Conservation (phyloP, 2,797 vertebrate species). For the Lepilemur septentrionalis region DNA sequence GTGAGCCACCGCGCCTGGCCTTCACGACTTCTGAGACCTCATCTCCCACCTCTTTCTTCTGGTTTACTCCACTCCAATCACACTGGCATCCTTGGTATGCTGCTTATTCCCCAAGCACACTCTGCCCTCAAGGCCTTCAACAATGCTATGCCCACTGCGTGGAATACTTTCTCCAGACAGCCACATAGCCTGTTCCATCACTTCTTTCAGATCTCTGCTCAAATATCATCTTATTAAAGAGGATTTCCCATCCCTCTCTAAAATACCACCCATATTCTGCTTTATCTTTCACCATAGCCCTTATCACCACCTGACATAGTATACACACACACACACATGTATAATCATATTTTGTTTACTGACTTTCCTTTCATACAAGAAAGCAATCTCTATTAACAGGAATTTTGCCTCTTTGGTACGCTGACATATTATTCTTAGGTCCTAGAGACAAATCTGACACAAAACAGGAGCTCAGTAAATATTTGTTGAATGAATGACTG, state of each 20-base stretch:
- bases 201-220: conserved; percentile 16
- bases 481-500: not conserved
- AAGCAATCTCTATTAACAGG: not conserved
- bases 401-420: not conserved
- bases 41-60: not conserved
- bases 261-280: not conserved
- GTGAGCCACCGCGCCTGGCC: too few species aligned
- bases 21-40: not conserved
- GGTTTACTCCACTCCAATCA: not conserved
- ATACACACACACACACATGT: not conserved
- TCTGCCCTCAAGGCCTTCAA: not conserved
- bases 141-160: not conserved
- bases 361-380: not conserved
- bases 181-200: not conserved
- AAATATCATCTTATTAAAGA: conserved; percentile 17
- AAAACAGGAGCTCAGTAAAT: not conserved
- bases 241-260: not conserved
- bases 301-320: not conserved
- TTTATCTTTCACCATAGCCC: not conserved
- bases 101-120: not conserved
- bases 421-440: not conserved
- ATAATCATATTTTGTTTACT: not conserved
- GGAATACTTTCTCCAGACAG: not conserved
- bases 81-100: not conserved
- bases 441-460: conserved; percentile 5